phyloP scores from a whole-genome alignment of 2,888 invertebrate genomes.

The Axea sp. region DNA sequence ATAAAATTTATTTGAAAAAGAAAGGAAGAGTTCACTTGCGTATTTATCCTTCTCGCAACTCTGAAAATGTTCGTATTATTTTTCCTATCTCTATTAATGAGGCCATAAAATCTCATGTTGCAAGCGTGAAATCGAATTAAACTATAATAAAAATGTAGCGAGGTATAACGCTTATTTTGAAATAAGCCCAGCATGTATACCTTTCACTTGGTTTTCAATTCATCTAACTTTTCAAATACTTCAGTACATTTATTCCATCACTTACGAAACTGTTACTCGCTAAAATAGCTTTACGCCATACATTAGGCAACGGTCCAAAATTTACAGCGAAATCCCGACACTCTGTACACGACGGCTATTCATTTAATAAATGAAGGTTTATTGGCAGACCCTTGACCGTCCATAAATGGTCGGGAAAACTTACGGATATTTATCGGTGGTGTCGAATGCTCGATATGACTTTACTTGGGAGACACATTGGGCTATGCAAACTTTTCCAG shows the following conservation, averaged over 20 bases:
- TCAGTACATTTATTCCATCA: conserved; percentile 15
- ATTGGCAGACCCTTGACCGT: neutral
- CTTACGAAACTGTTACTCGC: conserved; percentile 35
- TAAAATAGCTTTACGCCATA: conserved; percentile 19
- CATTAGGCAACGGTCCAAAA: conserved; percentile 35
- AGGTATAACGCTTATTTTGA: conserved; percentile 40
- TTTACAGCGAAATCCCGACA: conserved; percentile 18
- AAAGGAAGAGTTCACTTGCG: too few relatives aligned
- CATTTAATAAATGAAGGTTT: conserved; percentile 1
- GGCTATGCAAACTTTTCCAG: too few relatives aligned
- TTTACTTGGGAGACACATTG: too few relatives aligned
- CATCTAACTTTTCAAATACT: conserved; percentile 41
- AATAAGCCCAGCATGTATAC: conserved; percentile 14
- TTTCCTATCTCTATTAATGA: conserved; percentile 13
- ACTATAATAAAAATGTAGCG: conserved; percentile 37
- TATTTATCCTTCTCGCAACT: neutral
- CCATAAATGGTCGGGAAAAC: too few relatives aligned
- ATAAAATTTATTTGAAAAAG: too few relatives aligned
- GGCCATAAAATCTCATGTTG: conserved; percentile 10
- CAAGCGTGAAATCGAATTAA: conserved; percentile 33
- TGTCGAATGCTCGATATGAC: neutral
- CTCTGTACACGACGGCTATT: neutral
- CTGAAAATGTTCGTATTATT: neutral
- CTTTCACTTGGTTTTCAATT: conserved; percentile 53
- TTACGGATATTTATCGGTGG: too few relatives aligned